Percentiles rank a stretch among this genome's conserved stretches.
These are phyloP conservation scores for Exocentrus adspersus DNA, from an alignment of 2,888 invertebrate genomes.

Conservation along the genomic window DNA sequence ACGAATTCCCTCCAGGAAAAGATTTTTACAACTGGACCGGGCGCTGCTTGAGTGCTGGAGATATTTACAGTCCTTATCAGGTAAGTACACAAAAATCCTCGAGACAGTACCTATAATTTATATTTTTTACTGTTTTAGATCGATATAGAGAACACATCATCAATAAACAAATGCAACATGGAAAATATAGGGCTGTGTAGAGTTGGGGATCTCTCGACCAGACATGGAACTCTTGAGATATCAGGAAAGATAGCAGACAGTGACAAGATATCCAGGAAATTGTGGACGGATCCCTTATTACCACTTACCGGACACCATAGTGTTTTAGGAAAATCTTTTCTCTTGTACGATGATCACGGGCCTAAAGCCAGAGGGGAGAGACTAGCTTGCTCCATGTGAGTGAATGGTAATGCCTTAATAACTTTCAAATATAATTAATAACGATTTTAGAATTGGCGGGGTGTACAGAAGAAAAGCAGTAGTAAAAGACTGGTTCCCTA, in stretches of 20 bases:
- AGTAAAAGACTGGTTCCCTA: slow-evolving; percentile 88
- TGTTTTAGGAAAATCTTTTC: slow-evolving; percentile 83
- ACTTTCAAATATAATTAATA: not conserved
- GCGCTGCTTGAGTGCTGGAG: slow-evolving; percentile 83
- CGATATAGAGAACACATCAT: slow-evolving; percentile 70
- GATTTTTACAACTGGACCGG: slow-evolving; percentile 93
- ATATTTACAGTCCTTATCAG: slow-evolving; percentile 81
- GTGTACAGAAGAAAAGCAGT: slow-evolving; percentile 85
- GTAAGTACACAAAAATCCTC: too few relatives aligned
- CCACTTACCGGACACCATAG: slow-evolving; percentile 80
- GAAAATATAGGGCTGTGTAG: slow-evolving; percentile 72
- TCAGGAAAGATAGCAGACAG: slow-evolving; percentile 78
- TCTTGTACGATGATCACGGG: slow-evolving; percentile 88
- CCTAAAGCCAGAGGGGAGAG: slow-evolving; percentile 89
- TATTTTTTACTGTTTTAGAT: slow-evolving; percentile 62
- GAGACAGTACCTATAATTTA: too few relatives aligned
- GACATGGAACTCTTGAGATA: slow-evolving; percentile 77
- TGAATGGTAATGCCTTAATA: too few relatives aligned
- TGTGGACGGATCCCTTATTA: slow-evolving; percentile 82
- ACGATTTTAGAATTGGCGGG: slow-evolving; percentile 72
- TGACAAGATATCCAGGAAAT: slow-evolving; percentile 72
- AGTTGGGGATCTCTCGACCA: slow-evolving; percentile 80
- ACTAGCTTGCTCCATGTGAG: slow-evolving; percentile 86
- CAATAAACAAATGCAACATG: slow-evolving; percentile 68
- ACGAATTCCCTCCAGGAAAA: slow-evolving; percentile 79